Conservation (phyloP, 2,113 vertebrate species). For the Pelecanus crispus region DNA sequence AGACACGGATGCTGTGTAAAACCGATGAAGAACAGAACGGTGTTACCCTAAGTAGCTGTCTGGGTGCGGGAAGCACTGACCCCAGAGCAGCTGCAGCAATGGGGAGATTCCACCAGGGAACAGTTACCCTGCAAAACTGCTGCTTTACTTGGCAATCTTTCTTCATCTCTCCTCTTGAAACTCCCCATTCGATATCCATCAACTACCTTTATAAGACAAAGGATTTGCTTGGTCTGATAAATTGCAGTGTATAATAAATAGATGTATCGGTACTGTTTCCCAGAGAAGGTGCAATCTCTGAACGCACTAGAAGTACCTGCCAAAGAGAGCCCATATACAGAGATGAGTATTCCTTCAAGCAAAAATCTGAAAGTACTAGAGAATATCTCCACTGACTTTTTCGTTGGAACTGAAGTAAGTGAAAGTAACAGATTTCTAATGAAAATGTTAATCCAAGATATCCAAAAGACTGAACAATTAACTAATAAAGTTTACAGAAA, state of each 20-base stretch:
- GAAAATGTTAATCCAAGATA: neutral
- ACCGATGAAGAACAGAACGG: neutral
- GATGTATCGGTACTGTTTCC: neutral
- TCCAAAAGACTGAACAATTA: neutral
- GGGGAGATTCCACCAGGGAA: neutral
- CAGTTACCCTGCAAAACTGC: neutral
- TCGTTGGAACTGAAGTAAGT: slow-evolving; percentile 86
- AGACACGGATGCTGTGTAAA: neutral
- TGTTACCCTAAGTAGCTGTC: neutral
- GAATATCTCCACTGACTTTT: slow-evolving; percentile 79
- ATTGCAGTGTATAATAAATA: neutral
- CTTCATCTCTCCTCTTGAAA: neutral
- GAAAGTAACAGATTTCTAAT: neutral
- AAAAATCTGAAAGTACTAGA: slow-evolving; percentile 66
- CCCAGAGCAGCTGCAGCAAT: neutral
- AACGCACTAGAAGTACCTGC: neutral
- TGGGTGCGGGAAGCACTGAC: neutral
- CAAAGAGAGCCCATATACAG: slow-evolving; percentile 50
- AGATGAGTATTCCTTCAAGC: slow-evolving; percentile 59
- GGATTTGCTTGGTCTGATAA: neutral
- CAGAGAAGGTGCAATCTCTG: slow-evolving; percentile 56
- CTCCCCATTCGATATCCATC: neutral
- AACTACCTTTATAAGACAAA: neutral
- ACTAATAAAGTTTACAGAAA: neutral
- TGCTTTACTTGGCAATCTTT: neutral